These are phyloP conservation scores for Orthochromis malagaraziensis DNA, from an alignment of 2,113 vertebrate species.

Conservation along the genomic window DNA sequence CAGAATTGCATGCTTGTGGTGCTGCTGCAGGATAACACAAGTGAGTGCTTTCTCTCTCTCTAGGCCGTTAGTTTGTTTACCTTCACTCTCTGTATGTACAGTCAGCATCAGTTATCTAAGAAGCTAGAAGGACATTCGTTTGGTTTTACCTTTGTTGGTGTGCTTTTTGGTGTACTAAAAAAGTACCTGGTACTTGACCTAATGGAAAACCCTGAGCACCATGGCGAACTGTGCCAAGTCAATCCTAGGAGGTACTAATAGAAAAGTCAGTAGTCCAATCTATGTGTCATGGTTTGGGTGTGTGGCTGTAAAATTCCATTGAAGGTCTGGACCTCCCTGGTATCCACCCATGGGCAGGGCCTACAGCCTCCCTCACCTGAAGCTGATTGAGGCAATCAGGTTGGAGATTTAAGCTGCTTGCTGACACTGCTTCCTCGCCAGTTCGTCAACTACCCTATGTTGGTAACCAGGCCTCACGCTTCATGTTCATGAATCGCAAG, in stretches of 20 bases:
- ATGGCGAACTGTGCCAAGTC: background rate
- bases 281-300: background rate
- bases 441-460: too few species aligned
- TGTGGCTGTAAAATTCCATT: too few species aligned
- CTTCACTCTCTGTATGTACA: background rate
- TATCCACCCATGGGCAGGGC: too few species aligned
- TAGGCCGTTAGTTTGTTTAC: background rate
- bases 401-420: too few species aligned
- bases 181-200: background rate
- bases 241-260: background rate
- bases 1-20: background rate
- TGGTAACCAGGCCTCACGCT: too few species aligned
- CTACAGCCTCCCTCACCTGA: too few species aligned
- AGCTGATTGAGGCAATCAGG: too few species aligned
- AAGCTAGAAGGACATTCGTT: background rate
- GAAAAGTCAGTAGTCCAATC: background rate
- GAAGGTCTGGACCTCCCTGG: too few species aligned
- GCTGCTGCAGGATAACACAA: background rate
- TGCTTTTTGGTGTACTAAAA: background rate
- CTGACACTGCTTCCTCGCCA: too few species aligned
- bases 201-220: background rate
- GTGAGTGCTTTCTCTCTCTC: background rate
- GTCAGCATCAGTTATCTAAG: background rate
- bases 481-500: too few species aligned
- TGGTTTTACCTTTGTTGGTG: background rate